Conservation (phyloP, 2,888 invertebrate genomes). For the Drosophila eohydei region DNA sequence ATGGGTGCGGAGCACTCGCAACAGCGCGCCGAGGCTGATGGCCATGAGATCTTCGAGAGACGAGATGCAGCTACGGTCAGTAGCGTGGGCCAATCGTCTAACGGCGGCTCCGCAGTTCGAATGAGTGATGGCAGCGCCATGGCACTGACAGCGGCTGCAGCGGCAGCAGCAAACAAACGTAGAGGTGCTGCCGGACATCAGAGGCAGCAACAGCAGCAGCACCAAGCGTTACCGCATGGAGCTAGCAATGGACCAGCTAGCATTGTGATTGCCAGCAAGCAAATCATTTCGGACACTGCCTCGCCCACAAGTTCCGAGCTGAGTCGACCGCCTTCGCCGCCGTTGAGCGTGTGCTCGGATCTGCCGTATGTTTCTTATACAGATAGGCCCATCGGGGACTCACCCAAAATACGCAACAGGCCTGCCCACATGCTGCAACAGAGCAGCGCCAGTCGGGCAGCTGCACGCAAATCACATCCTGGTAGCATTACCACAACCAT, state of each 20-base stretch:
- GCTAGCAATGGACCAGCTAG: conserved; percentile 50
- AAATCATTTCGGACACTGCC: conserved; percentile 70
- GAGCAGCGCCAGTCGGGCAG: conserved; percentile 64
- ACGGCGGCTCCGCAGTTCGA: conserved; percentile 11
- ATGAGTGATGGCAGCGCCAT: conserved; percentile 51
- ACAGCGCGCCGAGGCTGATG: conserved; percentile 82
- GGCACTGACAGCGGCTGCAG: conserved; percentile 55
- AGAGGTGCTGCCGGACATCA: conserved; percentile 48
- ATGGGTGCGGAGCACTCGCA: conserved; percentile 89
- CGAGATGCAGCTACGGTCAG: conserved; percentile 26
- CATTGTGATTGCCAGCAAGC: conserved; percentile 71
- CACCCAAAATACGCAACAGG: conserved; percentile 91
- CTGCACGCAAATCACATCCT: conserved; percentile 79
- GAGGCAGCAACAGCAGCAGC: conserved; percentile 48
- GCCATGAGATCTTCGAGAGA: conserved; percentile 79
- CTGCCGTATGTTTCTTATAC: conserved; percentile 96
- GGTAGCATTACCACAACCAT: conserved; percentile 75
- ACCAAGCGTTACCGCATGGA: conserved; percentile 25
- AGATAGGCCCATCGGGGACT: conserved; percentile 95
- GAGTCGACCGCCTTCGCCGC: conserved; percentile 91
- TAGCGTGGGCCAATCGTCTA: conserved; percentile 4
- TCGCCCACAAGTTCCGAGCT: conserved; percentile 82
- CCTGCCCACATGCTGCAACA: conserved; percentile 70
- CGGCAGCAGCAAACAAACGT: conserved; percentile 74
- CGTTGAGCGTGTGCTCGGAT: conserved; percentile 95